Conservation (phyloP, 2,888 invertebrate species). For the Spialia ferax region DNA sequence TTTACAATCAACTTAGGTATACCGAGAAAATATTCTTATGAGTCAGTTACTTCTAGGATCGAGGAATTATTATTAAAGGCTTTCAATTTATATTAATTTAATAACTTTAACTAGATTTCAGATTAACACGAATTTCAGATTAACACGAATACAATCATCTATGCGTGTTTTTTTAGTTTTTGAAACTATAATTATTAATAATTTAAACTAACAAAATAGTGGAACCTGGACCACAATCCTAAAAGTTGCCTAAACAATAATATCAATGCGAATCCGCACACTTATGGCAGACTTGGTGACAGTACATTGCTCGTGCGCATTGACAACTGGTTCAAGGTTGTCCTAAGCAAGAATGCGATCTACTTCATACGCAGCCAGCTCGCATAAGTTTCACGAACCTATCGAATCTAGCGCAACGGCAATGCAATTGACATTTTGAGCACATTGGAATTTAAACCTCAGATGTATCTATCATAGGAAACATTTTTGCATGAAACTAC, state of each 20-base stretch:
- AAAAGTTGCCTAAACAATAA: not conserved
- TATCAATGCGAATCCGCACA: not conserved
- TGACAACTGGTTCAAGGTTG: conserved; percentile 36
- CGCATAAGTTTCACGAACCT: conserved; percentile 27
- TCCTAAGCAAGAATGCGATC: conserved; percentile 32
- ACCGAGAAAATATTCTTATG: too few relatives aligned
- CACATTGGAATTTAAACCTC: conserved; percentile 12
- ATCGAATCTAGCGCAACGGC: conserved; percentile 21
- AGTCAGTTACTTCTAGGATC: too few relatives aligned
- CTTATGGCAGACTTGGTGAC: not conserved
- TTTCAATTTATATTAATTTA: too few relatives aligned
- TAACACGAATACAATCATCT: too few relatives aligned
- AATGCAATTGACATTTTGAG: not conserved
- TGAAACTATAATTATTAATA: too few relatives aligned
- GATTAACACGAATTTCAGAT: too few relatives aligned
- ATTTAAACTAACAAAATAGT: too few relatives aligned
- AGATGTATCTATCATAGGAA: not conserved
- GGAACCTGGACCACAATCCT: too few relatives aligned
- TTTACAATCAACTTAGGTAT: too few relatives aligned
- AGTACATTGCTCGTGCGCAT: conserved; percentile 19
- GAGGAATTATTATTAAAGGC: too few relatives aligned
- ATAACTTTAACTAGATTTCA: too few relatives aligned
- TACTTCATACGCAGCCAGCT: conserved; percentile 28
- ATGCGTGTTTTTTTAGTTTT: too few relatives aligned
- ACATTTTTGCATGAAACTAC: conserved; percentile 2